Conservation (phyloP, 2,888 invertebrate species). For the Coelopa pilipes region DNA sequence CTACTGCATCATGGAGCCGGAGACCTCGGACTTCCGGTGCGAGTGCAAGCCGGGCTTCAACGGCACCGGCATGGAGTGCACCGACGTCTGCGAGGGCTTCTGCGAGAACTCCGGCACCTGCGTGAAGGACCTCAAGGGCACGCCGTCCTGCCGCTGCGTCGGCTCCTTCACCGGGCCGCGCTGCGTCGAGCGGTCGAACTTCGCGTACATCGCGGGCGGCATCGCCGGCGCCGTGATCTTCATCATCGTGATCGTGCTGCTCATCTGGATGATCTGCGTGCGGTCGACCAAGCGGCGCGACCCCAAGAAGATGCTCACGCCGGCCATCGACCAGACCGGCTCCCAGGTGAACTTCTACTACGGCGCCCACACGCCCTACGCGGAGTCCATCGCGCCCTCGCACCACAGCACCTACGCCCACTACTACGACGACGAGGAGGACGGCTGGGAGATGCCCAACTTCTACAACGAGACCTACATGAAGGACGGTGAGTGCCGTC, state of each 20-base stretch:
- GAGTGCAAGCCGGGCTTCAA: conserved; percentile 94
- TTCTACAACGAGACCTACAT: conserved; percentile 96
- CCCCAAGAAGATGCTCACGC: conserved; percentile 90
- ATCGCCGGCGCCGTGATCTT: conserved; percentile 94
- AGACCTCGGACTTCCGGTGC: conserved; percentile 87
- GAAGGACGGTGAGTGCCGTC: conserved; percentile 76
- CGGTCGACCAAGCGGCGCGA: conserved; percentile 88
- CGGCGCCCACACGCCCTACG: conserved; percentile 93
- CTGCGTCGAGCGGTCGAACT: conserved; percentile 91
- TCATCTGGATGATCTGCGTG: conserved; percentile 98
- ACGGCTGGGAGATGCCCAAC: conserved; percentile 98
- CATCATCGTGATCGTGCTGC: conserved; percentile 89
- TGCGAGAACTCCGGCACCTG: conserved; percentile 93
- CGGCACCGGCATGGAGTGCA: conserved; percentile 83
- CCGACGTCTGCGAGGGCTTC: conserved; percentile 84
- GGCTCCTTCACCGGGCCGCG: conserved; percentile 92
- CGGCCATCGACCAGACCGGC: conserved; percentile 90
- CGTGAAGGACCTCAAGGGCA: conserved; percentile 83
- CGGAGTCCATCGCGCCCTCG: conserved; percentile 93
- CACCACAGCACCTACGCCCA: conserved; percentile 96
- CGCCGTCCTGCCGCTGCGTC: conserved; percentile 88
- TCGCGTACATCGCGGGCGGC: conserved; percentile 94
- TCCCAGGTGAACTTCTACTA: conserved; percentile 97
- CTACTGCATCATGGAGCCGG: conserved; percentile 84
- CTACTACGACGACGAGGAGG: conserved; percentile 95